These are phyloP conservation scores for Torymus aiolomorphi DNA, from an alignment of 2,888 invertebrate genomes.

Conservation along the genomic window DNA sequence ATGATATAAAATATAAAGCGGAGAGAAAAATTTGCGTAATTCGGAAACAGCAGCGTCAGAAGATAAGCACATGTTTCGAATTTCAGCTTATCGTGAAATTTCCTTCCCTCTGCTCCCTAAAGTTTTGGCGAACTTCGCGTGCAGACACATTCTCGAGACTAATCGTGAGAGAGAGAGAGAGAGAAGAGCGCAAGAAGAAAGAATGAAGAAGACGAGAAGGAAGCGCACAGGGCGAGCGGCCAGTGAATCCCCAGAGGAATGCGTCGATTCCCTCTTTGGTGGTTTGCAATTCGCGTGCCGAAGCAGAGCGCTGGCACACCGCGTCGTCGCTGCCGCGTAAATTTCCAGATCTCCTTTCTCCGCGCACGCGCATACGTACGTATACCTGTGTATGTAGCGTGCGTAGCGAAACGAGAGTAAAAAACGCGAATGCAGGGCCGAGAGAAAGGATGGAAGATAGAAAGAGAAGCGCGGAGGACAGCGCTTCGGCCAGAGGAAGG, in stretches of 20 bases:
- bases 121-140: not conserved
- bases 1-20: not conserved
- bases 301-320: not conserved
- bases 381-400: not conserved
- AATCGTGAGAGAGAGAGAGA: slow-evolving; percentile 18
- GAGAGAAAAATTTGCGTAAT: slow-evolving; percentile 36
- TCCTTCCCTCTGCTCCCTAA: not conserved
- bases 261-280: slow-evolving; percentile 62
- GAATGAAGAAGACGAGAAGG: slow-evolving; percentile 49
- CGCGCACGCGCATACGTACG: not conserved
- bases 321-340: slow-evolving; percentile 20
- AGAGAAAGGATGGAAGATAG: slow-evolving; percentile 43
- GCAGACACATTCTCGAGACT: slow-evolving; percentile 30
- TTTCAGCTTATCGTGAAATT: slow-evolving; percentile 42
- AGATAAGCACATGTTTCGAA: slow-evolving; percentile 52
- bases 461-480: not conserved
- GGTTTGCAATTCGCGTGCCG: slow-evolving; percentile 62
- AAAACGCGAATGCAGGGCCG: slow-evolving; percentile 24
- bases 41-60: slow-evolving; percentile 30
- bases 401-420: not conserved
- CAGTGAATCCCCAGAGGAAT: slow-evolving; percentile 63
- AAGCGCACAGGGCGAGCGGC: slow-evolving; percentile 1
- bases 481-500: slow-evolving; percentile 13
- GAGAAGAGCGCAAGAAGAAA: slow-evolving; percentile 48
- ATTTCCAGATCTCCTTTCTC: slow-evolving; percentile 20